Percentiles rank a stretch among this genome's conserved stretches.
These are phyloP conservation scores for Penaeus monodon DNA, from an alignment of 2,888 invertebrate genomes.

Conservation along the genomic window DNA sequence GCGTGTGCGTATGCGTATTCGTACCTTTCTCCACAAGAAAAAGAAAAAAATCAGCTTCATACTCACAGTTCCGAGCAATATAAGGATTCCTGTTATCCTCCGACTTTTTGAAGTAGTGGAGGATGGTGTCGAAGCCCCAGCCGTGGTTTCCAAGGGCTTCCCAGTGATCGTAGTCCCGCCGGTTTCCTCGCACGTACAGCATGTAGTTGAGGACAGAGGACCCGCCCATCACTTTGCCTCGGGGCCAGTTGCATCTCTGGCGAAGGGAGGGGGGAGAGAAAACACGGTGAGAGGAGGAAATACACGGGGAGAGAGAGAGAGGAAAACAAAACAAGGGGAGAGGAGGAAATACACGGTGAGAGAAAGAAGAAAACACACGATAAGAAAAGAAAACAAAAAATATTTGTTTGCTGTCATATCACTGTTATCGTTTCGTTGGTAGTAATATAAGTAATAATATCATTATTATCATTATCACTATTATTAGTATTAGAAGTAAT, in stretches of 20 bases:
- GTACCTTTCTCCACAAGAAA: not conserved
- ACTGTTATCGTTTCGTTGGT: no score
- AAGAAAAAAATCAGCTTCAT: not conserved
- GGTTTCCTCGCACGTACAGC: conserved; percentile 90
- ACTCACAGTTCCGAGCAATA: conserved; percentile 75
- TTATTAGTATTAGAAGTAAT: no score
- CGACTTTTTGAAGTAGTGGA: conserved; percentile 86
- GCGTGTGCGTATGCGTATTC: not conserved
- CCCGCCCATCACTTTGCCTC: conserved; percentile 89
- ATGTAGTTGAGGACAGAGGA: conserved; percentile 91
- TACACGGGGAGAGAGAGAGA: not conserved
- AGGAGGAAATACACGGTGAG: not conserved
- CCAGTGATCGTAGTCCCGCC: conserved; percentile 89
- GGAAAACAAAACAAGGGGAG: not conserved
- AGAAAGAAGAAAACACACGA: not conserved
- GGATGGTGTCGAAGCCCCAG: conserved; percentile 86
- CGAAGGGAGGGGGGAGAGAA: not conserved
- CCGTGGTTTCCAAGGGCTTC: conserved; percentile 86
- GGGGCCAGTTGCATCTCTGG: conserved; percentile 86
- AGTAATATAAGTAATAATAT: no score
- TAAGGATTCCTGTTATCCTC: conserved; percentile 91
- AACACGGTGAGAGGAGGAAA: not conserved
- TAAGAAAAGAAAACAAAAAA: no score
- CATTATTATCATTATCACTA: no score
- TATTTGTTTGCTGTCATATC: no score